These are phyloP conservation scores for Cynocephalus volans DNA, from an alignment of 2,113 vertebrate genomes.

Conservation along the genomic window DNA sequence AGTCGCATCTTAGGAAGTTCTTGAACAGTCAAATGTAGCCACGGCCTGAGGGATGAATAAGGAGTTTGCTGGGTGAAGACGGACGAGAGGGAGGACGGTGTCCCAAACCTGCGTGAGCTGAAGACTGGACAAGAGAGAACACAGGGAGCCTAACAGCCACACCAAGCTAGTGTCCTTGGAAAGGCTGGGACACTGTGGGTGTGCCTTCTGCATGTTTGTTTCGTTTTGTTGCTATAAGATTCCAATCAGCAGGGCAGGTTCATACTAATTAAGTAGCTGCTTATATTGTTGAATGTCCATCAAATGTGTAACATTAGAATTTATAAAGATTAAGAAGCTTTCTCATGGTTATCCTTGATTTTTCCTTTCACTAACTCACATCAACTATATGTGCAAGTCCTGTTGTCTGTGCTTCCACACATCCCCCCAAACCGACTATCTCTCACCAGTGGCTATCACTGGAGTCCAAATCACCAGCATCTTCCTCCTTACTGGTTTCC, in stretches of 20 bases:
- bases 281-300: not conserved
- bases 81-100: accelerated
- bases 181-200: too few relatives aligned
- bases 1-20: not conserved
- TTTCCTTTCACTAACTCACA: not conserved
- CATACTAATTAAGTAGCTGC: not conserved
- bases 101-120: accelerated
- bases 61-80: not conserved
- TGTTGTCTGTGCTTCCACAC: not conserved
- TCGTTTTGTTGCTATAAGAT: not conserved
- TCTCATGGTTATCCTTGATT: not conserved
- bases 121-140: not conserved
- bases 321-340: not conserved
- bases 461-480: not conserved
- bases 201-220: not conserved
- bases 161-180: too few relatives aligned
- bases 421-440: not conserved
- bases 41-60: not conserved
- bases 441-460: not conserved
- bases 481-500: not conserved
- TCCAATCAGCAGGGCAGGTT: not conserved
- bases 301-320: not conserved
- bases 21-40: not conserved
- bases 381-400: not conserved
- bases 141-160: accelerated